Evolutionary conservation across 2,113 vertebrate species (phyloP).

Genomic region (Eudyptes chrysolophus): DNA sequence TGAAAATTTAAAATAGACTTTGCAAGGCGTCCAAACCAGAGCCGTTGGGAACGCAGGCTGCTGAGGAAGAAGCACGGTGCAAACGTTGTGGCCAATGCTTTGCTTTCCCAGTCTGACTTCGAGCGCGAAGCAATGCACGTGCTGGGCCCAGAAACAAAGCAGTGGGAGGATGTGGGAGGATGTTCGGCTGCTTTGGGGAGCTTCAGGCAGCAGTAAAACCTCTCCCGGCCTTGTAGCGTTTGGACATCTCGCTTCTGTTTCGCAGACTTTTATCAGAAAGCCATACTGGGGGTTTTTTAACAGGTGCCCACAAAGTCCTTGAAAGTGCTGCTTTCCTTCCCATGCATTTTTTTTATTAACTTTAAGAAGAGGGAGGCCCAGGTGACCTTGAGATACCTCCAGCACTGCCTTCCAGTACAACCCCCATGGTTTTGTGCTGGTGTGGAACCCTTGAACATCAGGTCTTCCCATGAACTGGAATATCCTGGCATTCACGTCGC

Average conservation of each 20-base stretch:
- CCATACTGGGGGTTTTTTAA: not conserved
- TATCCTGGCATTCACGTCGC: not conserved
- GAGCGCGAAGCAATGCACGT: rapidly evolving
- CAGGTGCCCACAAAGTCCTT: not conserved
- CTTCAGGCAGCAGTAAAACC: not conserved
- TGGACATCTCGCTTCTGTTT: not conserved
- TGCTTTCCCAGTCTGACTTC: not conserved
- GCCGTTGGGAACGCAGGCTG: not conserved
- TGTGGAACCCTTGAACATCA: not conserved
- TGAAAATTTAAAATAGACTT: not conserved
- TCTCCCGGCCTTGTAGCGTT: not conserved
- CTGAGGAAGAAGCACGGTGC: not conserved
- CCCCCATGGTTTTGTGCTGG: no score
- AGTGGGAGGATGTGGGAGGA: not conserved
- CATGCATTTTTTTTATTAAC: not conserved
- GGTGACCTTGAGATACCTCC: not conserved
- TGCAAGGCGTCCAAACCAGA: not conserved
- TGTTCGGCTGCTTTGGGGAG: not conserved
- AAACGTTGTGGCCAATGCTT: rapidly evolving
- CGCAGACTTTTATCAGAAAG: not conserved
- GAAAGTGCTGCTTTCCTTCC: not conserved
- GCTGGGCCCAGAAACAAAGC: not conserved
- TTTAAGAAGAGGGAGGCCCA: not conserved
- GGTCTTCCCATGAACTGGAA: not conserved
- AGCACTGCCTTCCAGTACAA: not conserved